A percentile compares a stretch with the other conserved stretches of the same genome.
Conservation (phyloP, 2,797 vertebrate species). For the Lutjanus argentimaculatus region DNA sequence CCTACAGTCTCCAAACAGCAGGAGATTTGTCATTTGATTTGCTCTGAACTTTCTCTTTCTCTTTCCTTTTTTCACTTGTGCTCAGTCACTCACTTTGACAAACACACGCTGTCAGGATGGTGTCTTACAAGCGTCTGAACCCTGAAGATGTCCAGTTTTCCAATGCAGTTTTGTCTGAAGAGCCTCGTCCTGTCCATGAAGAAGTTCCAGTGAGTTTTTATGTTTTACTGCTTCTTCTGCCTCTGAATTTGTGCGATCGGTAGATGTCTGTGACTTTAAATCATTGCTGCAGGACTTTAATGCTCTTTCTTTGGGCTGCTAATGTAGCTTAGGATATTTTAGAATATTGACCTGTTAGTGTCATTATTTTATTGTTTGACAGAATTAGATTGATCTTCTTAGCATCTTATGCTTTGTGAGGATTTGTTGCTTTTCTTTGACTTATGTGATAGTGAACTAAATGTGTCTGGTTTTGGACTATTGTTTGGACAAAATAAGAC, state of each 20-base stretch:
- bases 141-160: conserved; percentile 81
- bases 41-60: conserved; percentile 21
- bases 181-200: conserved; percentile 48
- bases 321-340: neutral
- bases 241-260: no score
- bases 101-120: conserved; percentile 62
- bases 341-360: neutral
- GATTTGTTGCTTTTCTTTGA: no score
- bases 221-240: neutral
- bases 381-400: neutral
- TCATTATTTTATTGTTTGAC: neutral
- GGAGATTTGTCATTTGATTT: fast-evolving
- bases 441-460: no score
- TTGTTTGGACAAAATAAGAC: no score
- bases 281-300: neutral
- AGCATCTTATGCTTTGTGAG: no score
- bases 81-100: conserved; percentile 13
- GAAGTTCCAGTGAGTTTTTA: conserved; percentile 64
- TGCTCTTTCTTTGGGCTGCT: neutral
- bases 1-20: neutral
- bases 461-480: no score
- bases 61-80: neutral
- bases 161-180: conserved; percentile 52
- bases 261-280: neutral
- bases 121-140: conserved; percentile 79